Evolutionary conservation across 92 coral and sea anemone genomes (phyloP).

Genomic region (Scolanthus callimorphus): DNA sequence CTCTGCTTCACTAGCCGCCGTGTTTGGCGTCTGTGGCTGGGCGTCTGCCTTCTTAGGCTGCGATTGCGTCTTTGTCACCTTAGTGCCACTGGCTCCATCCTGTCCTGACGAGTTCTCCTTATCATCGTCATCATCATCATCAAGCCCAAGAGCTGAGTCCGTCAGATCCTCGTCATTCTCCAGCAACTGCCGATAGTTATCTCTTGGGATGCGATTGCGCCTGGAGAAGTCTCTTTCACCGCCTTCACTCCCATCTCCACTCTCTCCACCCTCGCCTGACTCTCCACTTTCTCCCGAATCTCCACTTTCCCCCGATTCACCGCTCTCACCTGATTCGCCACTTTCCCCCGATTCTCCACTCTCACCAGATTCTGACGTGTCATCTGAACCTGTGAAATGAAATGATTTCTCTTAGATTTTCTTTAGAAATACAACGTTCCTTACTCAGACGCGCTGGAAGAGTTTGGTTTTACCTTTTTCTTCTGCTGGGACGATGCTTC

Average conservation of each 20-base stretch:
- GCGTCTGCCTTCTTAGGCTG: background rate
- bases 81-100: background rate
- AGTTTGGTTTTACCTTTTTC: no score
- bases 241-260: conserved; percentile 10
- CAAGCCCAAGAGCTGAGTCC: conserved; percentile 47
- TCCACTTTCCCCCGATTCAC: no score
- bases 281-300: conserved; percentile 17
- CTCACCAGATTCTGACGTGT: background rate
- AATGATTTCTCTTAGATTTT: no score
- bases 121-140: conserved; percentile 22
- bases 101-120: conserved; percentile 8
- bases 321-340: no score
- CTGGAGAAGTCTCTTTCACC: no score
- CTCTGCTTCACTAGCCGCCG: no score
- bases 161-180: conserved; percentile 29
- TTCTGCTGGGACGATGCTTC: conserved; percentile 44
- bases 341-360: no score
- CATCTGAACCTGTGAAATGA: no score
- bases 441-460: no score
- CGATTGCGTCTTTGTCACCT: background rate
- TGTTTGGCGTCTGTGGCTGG: no score
- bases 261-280: conserved; percentile 9
- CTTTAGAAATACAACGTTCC: no score
- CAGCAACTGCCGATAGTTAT: conserved; percentile 22
- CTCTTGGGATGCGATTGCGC: conserved; percentile 41